Evolutionary conservation across 2,797 vertebrate genomes (phyloP).

Genomic region (Lutjanus argentimaculatus): DNA sequence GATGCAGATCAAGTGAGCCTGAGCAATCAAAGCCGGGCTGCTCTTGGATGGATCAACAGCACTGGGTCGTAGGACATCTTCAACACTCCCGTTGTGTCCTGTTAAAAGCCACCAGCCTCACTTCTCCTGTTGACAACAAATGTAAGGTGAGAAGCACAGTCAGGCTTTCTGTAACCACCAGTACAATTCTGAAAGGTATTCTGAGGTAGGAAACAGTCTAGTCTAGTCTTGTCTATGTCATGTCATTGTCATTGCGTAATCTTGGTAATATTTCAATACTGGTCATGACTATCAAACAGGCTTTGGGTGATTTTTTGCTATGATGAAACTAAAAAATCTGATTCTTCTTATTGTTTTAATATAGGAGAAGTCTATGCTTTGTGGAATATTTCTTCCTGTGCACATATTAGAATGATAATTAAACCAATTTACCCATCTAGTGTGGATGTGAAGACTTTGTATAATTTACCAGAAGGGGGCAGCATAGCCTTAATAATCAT

Average conservation of each 20-base stretch:
- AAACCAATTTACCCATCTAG: not conserved
- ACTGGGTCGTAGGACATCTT: not conserved
- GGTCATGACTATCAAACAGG: not conserved
- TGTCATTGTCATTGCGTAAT: not conserved
- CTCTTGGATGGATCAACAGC: constrained; percentile 19
- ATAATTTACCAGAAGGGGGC: constrained; percentile 62
- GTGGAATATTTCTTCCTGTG: not conserved
- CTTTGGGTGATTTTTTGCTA: not conserved
- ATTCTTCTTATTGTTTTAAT: not conserved
- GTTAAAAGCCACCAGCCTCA: not conserved
- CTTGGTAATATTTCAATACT: not conserved
- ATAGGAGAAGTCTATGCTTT: not conserved
- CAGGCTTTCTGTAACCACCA: not conserved
- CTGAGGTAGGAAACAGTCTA: no score
- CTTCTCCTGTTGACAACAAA: not conserved
- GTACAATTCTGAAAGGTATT: not conserved
- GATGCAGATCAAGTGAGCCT: constrained; percentile 4
- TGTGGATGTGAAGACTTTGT: not conserved
- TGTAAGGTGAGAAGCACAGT: not conserved
- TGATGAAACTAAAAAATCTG: not conserved
- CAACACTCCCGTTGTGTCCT: constrained; percentile 5
- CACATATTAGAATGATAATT: not conserved
- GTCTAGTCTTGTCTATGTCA: no score
- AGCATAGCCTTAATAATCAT: constrained; percentile 32
- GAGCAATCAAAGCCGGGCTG: not conserved